These are phyloP conservation scores for Pygathrix nemaeus DNA, from an alignment of 2,113 vertebrate species.

Conservation along the genomic window DNA sequence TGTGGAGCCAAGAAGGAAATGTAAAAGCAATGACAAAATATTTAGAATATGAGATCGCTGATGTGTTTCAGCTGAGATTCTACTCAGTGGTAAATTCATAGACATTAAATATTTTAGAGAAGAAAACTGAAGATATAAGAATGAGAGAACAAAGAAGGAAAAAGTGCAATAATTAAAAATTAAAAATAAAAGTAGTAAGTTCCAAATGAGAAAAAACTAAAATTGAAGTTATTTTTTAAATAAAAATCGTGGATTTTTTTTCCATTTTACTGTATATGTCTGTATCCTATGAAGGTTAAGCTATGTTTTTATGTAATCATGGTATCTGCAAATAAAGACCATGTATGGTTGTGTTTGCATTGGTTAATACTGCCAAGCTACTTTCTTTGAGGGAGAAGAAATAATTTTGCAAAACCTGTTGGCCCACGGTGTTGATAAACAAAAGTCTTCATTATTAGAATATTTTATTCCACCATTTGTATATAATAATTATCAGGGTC, in stretches of 20 bases:
- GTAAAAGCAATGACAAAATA: slow-evolving; percentile 19
- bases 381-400: background rate
- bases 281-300: background rate
- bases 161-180: background rate
- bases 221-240: background rate
- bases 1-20: slow-evolving; percentile 25
- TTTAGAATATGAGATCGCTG: background rate
- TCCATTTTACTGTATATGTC: background rate
- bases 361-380: background rate
- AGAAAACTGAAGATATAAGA: background rate
- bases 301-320: background rate
- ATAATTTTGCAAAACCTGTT: background rate
- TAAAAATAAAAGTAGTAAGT: slow-evolving; percentile 9
- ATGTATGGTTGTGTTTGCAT: background rate
- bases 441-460: background rate
- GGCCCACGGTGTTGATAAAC: background rate
- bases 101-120: background rate
- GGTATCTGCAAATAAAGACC: background rate
- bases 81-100: slow-evolving; percentile 5
- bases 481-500: background rate
- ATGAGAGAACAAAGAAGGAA: background rate
- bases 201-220: slow-evolving; percentile 1
- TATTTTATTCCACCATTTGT: background rate
- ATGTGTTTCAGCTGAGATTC: slow-evolving; percentile 1
- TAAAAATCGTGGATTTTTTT: background rate